Percentiles rank a stretch among this genome's conserved stretches.
These are phyloP conservation scores for Bombus terrestris DNA, from an alignment of 1,140 invertebrate species.

Conservation along the genomic window DNA sequence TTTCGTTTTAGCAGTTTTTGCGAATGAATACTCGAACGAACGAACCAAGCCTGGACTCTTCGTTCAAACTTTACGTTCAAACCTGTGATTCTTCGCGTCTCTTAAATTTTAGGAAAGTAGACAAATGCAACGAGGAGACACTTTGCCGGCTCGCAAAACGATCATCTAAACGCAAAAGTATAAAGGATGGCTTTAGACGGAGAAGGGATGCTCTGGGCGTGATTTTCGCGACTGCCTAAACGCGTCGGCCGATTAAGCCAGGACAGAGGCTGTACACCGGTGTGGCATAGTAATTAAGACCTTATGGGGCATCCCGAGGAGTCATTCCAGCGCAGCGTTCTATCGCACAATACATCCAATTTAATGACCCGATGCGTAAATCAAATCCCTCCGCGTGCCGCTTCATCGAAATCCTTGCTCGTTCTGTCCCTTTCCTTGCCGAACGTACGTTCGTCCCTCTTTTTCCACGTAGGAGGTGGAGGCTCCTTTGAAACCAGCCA, in stretches of 20 bases:
- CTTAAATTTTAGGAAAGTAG: neutral
- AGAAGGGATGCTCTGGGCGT: neutral
- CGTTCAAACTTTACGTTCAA: neutral
- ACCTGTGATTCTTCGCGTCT: neutral
- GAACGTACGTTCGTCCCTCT: conserved; percentile 35
- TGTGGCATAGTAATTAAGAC: conserved; percentile 71
- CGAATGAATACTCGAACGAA: neutral
- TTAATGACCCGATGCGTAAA: conserved; percentile 74
- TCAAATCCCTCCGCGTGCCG: conserved; percentile 61
- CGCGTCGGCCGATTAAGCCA: conserved; percentile 1
- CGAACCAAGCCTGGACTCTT: neutral
- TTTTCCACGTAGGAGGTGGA: conserved; percentile 25
- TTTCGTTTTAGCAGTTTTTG: neutral
- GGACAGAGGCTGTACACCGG: neutral
- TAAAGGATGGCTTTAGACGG: accelerated
- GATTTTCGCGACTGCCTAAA: conserved; percentile 17
- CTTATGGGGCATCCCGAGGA: conserved; percentile 62
- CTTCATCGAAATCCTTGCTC: conserved; percentile 22
- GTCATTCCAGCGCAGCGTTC: conserved; percentile 61
- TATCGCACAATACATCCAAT: conserved; percentile 70
- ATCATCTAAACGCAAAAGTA: accelerated
- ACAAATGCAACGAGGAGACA: neutral
- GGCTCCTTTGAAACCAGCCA: conserved; percentile 61
- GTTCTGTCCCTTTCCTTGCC: conserved; percentile 9
- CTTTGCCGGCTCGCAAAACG: accelerated